phyloP scores from a whole-genome alignment of 2,888 invertebrate genomes.

The Sympetrum striolatum region DNA sequence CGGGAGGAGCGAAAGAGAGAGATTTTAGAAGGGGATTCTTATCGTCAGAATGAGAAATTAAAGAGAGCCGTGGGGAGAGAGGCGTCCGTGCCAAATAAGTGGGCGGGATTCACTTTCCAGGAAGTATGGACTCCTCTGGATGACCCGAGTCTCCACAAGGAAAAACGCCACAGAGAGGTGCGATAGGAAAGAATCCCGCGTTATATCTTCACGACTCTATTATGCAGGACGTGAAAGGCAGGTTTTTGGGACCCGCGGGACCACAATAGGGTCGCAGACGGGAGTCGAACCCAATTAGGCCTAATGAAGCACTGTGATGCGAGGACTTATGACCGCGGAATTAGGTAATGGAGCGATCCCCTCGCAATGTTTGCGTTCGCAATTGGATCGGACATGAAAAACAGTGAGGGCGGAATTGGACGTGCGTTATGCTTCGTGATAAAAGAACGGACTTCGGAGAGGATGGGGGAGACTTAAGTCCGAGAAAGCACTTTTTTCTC shows the following conservation, averaged over 20 bases:
- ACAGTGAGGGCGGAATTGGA: too few relatives aligned
- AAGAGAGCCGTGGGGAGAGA: not conserved
- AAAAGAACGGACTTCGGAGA: too few relatives aligned
- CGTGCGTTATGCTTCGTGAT: too few relatives aligned
- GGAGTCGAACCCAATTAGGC: conserved; percentile 31
- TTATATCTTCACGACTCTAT: not conserved
- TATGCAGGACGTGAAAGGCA: not conserved
- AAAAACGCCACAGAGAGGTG: not conserved
- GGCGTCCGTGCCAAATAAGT: conserved; percentile 15
- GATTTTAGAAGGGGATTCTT: not conserved
- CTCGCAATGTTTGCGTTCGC: not conserved
- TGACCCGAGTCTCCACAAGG: not conserved
- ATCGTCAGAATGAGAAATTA: not conserved
- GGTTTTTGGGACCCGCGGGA: not conserved
- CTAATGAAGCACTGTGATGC: not conserved
- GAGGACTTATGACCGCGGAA: not conserved
- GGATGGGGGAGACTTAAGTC: too few relatives aligned
- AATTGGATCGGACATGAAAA: not conserved
- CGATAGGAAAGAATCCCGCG: not conserved
- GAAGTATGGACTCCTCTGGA: not conserved
- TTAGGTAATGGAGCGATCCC: not conserved
- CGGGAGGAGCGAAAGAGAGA: not conserved
- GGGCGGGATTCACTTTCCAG: conserved; percentile 21
- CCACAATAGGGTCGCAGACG: not conserved
- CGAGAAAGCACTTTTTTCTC: too few relatives aligned